Evolutionary conservation across 2,797 vertebrate species (phyloP).

Genomic region (Acropternis orthonyx): DNA sequence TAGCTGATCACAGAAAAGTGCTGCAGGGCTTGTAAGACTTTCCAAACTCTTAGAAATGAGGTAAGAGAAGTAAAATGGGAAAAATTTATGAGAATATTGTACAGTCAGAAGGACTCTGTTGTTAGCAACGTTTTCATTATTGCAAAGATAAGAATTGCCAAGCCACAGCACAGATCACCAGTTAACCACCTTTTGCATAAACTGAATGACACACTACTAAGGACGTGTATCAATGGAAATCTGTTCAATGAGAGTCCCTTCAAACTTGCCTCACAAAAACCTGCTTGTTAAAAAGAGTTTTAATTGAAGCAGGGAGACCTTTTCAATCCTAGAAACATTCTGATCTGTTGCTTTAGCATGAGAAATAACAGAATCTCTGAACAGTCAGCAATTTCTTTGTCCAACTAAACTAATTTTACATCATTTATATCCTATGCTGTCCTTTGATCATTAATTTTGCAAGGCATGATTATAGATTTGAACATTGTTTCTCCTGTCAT

Average conservation of each 20-base stretch:
- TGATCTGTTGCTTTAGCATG: background rate
- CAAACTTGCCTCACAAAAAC: background rate
- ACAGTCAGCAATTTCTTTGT: background rate
- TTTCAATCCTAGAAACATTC: background rate
- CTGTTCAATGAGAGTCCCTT: background rate
- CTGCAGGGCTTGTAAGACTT: background rate
- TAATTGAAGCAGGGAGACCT: background rate
- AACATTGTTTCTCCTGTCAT: background rate
- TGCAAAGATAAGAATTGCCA: background rate
- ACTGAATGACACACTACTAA: background rate
- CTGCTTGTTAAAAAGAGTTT: background rate
- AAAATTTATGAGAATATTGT: background rate
- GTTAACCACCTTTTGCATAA: background rate
- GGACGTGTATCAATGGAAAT: background rate
- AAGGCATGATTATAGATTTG: background rate
- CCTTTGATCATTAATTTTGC: constrained; percentile 5
- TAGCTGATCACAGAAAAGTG: background rate
- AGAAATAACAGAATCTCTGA: background rate
- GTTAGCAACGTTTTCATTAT: background rate
- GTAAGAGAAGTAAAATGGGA: background rate
- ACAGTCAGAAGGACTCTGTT: background rate
- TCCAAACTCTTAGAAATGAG: background rate
- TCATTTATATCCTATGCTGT: background rate
- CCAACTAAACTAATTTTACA: background rate
- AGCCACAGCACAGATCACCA: background rate